These are phyloP conservation scores for Amblyraja radiata DNA, from an alignment of 2,797 vertebrate species.

Conservation along the genomic window DNA sequence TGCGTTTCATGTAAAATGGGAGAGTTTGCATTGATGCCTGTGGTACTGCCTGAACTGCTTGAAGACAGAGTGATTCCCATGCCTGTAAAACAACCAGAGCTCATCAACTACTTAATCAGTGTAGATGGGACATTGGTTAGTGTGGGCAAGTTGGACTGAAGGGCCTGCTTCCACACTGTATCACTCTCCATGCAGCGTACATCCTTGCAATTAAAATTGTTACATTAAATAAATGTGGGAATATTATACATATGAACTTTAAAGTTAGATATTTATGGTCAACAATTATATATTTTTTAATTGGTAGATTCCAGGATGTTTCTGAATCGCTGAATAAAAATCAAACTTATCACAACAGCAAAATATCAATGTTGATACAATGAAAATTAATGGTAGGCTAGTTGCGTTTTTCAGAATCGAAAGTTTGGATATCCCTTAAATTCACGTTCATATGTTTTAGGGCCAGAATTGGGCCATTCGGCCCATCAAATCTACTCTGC, in stretches of 20 bases:
- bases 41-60: slow-evolving; percentile 58
- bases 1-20: slow-evolving; percentile 68
- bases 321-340: background rate
- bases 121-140: too few relatives aligned
- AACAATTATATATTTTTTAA: background rate
- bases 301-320: background rate
- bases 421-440: background rate
- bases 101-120: background rate
- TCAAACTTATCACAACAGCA: background rate
- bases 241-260: background rate
- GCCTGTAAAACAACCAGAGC: slow-evolving; percentile 58
- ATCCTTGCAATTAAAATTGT: background rate
- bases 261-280: background rate
- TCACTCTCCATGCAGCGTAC: too few relatives aligned
- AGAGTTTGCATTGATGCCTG: slow-evolving; percentile 73
- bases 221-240: background rate
- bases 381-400: background rate
- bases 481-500: too few relatives aligned
- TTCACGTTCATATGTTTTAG: background rate
- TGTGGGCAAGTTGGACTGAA: too few relatives aligned
- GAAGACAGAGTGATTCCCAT: slow-evolving; percentile 49
- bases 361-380: background rate
- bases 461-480: too few relatives aligned
- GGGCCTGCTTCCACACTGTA: too few relatives aligned
- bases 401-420: background rate